phyloP scores from a whole-genome alignment of 2,888 invertebrate genomes.

The Nymphalis urticae region DNA sequence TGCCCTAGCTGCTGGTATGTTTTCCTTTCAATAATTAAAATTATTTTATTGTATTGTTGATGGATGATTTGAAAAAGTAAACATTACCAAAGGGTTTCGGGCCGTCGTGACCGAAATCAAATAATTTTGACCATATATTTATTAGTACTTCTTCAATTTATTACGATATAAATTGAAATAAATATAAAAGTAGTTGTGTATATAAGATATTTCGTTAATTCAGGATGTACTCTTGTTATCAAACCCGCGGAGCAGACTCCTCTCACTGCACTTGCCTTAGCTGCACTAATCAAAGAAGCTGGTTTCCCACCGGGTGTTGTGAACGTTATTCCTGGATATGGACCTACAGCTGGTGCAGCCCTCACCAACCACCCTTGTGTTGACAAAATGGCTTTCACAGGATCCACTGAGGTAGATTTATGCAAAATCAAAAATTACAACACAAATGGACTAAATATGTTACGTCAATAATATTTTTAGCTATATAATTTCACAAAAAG shows the following conservation, averaged over 20 bases:
- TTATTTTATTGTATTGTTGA: too few relatives aligned
- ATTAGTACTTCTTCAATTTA: too few relatives aligned
- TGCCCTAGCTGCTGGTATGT: constrained; percentile 84
- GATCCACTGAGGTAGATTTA: constrained; percentile 67
- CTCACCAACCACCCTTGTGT: constrained; percentile 87
- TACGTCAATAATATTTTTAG: too few relatives aligned
- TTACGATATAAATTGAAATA: too few relatives aligned
- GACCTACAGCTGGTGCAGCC: constrained; percentile 89
- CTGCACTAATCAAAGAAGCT: constrained; percentile 91
- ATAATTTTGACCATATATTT: neutral
- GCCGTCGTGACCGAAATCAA: too few relatives aligned
- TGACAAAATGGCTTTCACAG: constrained; percentile 92
- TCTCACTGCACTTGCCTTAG: constrained; percentile 93
- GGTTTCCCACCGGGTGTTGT: constrained; percentile 96
- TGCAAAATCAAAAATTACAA: too few relatives aligned
- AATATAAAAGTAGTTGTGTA: too few relatives aligned
- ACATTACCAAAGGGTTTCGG: neutral
- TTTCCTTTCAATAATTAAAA: constrained; percentile 45
- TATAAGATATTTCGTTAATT: neutral
- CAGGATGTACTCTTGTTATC: constrained; percentile 90
- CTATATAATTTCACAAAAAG: too few relatives aligned
- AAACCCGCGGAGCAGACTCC: constrained; percentile 98
- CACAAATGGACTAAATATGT: too few relatives aligned
- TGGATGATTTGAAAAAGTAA: neutral
- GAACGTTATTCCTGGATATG: constrained; percentile 94